Conservation (phyloP, 35 echinoderm and acorn worm genomes). For the Acanthaster planci region DNA sequence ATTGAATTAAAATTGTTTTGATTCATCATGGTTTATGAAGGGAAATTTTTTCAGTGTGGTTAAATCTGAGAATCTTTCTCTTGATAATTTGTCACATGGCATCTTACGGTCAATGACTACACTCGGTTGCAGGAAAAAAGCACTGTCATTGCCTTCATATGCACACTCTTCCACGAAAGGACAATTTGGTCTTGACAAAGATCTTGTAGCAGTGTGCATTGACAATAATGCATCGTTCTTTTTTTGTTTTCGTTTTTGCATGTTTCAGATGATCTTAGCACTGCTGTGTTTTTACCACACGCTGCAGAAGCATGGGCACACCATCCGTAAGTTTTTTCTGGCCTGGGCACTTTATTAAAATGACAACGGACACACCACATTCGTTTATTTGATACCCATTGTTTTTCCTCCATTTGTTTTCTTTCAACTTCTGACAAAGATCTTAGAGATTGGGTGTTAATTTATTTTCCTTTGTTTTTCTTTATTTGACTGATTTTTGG, state of each 20-base stretch:
- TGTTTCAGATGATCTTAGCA: slow-evolving; percentile 88
- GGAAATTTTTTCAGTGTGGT: no score
- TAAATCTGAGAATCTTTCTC: no score
- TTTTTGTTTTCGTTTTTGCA: slow-evolving; percentile 32
- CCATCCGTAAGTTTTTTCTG: slow-evolving; percentile 91
- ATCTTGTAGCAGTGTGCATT: neutral
- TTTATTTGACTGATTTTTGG: neutral
- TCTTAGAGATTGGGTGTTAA: no score
- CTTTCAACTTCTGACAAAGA: no score
- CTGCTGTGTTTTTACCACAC: slow-evolving; percentile 88
- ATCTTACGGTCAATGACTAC: no score
- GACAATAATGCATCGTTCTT: slow-evolving; percentile 10
- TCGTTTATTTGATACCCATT: neutral
- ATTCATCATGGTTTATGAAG: no score
- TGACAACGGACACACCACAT: neutral
- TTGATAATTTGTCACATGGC: no score
- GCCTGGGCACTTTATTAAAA: slow-evolving; percentile 7
- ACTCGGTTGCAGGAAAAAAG: no score
- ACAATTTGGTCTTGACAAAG: no score
- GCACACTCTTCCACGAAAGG: no score
- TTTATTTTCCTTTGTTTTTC: neutral
- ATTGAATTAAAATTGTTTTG: no score
- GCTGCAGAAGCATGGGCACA: slow-evolving; percentile 89
- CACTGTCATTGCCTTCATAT: no score
- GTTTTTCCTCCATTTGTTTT: neutral